A percentile compares a stretch with the other conserved stretches of the same genome.
phyloP scores from a whole-genome alignment of 92 coral and sea anemone species.

The Actinostola sp. region DNA sequence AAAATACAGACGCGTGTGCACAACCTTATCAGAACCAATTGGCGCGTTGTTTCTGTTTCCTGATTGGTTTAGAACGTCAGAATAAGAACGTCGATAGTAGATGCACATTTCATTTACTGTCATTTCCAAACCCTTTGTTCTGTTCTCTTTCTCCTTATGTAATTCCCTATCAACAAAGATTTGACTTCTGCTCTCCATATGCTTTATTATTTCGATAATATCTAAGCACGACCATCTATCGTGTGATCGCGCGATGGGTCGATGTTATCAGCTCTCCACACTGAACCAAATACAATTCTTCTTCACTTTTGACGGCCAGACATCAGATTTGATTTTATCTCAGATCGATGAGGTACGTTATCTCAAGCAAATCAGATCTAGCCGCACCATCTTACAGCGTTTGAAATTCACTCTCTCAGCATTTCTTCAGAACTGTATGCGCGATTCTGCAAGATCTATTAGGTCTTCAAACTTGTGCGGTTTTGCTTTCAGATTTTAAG shows the following conservation, averaged over 20 bases:
- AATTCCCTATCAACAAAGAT: constrained; percentile 4
- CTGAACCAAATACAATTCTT: no score
- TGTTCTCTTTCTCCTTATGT: not conserved
- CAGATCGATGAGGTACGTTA: constrained; percentile 1
- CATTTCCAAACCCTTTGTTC: not conserved
- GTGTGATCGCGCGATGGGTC: not conserved
- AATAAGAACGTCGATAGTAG: no score
- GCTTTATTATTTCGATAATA: not conserved
- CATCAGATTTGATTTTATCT: constrained; percentile 16
- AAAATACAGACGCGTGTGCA: no score
- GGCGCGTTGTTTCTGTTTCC: no score
- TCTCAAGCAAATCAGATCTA: constrained; percentile 5
- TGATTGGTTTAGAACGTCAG: no score
- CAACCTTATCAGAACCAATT: no score
- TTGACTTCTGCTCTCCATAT: not conserved
- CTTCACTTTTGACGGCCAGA: no score
- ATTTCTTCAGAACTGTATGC: no score
- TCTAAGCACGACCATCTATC: not conserved
- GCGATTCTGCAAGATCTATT: not conserved
- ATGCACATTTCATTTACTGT: not conserved
- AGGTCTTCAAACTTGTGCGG: not conserved
- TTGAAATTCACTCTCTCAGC: not conserved
- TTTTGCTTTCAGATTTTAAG: not conserved
- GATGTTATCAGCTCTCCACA: constrained; percentile 1
- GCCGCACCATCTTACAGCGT: no score